Base-by-base conservation (phyloP, 2,113 vertebrate genomes). In the Chaetodon auriga region DNA sequence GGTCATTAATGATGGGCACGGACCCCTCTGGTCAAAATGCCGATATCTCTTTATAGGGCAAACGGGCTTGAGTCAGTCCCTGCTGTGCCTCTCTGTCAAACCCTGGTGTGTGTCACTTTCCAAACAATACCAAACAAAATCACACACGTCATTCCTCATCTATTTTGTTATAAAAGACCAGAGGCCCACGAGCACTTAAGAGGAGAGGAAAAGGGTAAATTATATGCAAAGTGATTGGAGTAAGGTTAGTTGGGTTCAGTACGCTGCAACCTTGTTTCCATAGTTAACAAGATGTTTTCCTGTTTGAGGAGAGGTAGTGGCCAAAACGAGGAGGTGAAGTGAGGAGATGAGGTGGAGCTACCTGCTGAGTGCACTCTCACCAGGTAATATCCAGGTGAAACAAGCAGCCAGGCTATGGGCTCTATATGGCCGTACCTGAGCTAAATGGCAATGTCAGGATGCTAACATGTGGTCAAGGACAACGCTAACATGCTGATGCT, bases 1-100 rank as follows among this genome's bases (percentile, higher is more conserved):
- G 95, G 95, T 96, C 94, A 95, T 93, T 93, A 87, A 90, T 88
- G 87, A 90, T 89, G 86, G 92, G 84, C 90, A 83, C 12, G 64
- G 87, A 89, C 89, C 78, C 80, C 93, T 91, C 90, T 57, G 87
- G 89, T 91, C 85, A 58, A 92, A 93, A 90, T 74, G 91, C 92
- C 93, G 75, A 95, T 94, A 94, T 78, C 81, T 84, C 87, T 88
- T 93, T 74, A 90, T 62, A 73, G 81, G 89, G 68, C 69, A 73
- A 90, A 78, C 62, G 51, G 81, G 82, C 87, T 85, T 55, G 70
- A 83, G 64, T 43, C 74, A n/a, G 70, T 86, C 75, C 91, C 94
- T 35, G 83, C 92, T 91, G 94, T 15, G 90, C 64, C 68, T 80
- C 87, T 86, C 83, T 75, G 89, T 91, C 79, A 60, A 82, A 84